Conservation (phyloP, 2,797 vertebrate genomes). For the Notamacropus eugenii region DNA sequence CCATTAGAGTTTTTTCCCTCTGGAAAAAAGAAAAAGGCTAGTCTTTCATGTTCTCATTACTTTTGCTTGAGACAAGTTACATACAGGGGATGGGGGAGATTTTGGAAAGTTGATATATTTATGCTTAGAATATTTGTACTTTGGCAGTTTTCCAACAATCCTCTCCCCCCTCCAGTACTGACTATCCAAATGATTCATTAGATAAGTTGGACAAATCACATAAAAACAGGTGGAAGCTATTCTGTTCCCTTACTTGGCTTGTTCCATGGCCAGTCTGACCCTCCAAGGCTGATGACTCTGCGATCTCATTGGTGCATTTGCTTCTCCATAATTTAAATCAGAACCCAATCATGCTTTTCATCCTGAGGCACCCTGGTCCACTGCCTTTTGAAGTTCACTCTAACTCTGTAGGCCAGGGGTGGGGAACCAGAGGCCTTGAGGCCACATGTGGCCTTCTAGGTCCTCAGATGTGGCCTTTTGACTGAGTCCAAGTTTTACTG, state of each 20-base stretch:
- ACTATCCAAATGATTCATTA: background rate
- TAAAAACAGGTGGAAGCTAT: background rate
- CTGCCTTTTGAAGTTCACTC: background rate
- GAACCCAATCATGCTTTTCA: background rate
- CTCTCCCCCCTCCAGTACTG: too few relatives aligned
- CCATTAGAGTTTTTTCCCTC: background rate
- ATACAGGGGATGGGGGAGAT: background rate
- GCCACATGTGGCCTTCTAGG: too few relatives aligned
- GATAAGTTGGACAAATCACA: background rate
- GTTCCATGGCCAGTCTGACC: background rate
- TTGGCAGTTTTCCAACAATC: background rate
- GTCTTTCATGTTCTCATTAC: background rate
- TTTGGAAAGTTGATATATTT: background rate
- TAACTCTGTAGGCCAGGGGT: background rate
- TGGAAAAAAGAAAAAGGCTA: rapidly evolving
- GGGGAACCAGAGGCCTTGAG: too few relatives aligned
- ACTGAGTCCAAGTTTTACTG: too few relatives aligned
- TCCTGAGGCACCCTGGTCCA: background rate
- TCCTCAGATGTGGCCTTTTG: too few relatives aligned
- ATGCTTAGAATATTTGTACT: background rate
- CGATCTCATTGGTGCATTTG: background rate
- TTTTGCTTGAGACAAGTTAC: background rate
- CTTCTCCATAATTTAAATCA: background rate
- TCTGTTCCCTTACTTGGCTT: background rate
- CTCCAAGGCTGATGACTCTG: background rate